Evolutionary conservation across 2,113 vertebrate genomes (phyloP).

Genomic region (Ursus arctos): DNA sequence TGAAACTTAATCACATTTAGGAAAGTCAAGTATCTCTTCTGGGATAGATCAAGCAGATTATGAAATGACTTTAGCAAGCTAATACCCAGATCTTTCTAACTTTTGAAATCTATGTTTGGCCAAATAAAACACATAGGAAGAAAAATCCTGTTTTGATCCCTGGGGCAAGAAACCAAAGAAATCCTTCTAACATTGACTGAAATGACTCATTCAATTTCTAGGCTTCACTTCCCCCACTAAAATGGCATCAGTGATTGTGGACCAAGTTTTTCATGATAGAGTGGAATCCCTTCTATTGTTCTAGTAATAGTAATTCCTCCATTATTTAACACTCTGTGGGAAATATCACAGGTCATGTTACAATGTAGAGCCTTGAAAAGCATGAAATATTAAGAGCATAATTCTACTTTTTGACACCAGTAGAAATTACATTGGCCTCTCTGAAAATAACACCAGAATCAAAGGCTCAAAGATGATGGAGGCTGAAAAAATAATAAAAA

Average conservation of each 20-base stretch:
- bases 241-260: not conserved
- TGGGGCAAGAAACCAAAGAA: constrained; percentile 4
- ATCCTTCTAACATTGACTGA: not conserved
- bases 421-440: constrained; percentile 65
- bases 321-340: not conserved
- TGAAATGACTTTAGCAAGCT: constrained; percentile 18
- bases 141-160: not conserved
- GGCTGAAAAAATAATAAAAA: constrained; percentile 10
- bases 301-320: not conserved
- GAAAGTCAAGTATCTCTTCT: constrained; percentile 18
- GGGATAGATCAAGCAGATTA: constrained; percentile 46
- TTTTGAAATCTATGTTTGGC: constrained; percentile 32
- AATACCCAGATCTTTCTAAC: not conserved
- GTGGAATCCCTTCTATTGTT: constrained; percentile 22
- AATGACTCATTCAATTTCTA: constrained; percentile 1
- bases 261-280: not conserved
- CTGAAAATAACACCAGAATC: constrained; percentile 60
- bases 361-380: not conserved
- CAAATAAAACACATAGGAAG: constrained; percentile 24
- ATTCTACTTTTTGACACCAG: constrained; percentile 67
- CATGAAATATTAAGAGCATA: constrained; percentile 73
- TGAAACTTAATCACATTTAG: not conserved
- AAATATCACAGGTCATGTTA: constrained; percentile 40
- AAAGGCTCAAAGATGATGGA: constrained; percentile 32
- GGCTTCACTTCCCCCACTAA: not conserved